A percentile compares a stretch with the other conserved stretches of the same genome.
Evolutionary conservation across 2,888 invertebrate genomes (phyloP).

Genomic region (Fragum fragum): DNA sequence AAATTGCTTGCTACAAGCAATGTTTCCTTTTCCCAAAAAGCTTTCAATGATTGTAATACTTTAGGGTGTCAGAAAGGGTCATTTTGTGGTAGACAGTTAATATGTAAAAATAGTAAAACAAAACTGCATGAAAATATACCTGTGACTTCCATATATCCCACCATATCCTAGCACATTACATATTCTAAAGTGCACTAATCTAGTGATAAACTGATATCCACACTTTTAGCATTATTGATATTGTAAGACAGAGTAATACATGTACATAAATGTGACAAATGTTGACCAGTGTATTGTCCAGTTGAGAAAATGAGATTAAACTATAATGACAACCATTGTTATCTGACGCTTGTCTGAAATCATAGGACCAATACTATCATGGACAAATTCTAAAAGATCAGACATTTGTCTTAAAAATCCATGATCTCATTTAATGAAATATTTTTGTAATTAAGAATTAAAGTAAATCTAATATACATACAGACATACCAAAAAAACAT

Average conservation of each 20-base stretch:
- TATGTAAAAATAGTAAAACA: not conserved
- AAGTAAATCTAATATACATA: no score
- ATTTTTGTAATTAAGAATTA: no score
- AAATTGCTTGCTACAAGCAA: no score
- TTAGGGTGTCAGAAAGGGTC: no score
- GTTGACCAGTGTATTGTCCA: slow-evolving; percentile 10
- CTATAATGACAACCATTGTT: slow-evolving; percentile 4
- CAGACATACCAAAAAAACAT: no score
- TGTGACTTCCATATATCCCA: not conserved
- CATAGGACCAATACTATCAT: no score
- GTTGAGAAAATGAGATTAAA: slow-evolving; percentile 4
- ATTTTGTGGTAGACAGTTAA: no score
- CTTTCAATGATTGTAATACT: no score
- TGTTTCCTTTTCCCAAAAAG: no score
- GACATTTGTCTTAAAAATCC: no score
- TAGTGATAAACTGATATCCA: not conserved
- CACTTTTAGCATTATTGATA: slow-evolving; percentile 2
- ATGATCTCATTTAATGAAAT: no score
- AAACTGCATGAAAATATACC: not conserved
- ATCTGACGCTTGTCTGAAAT: not conserved
- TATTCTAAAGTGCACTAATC: not conserved
- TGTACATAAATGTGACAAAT: not conserved
- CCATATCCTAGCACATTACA: not conserved
- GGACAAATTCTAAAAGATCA: no score
- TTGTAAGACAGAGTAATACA: not conserved